Evolutionary conservation across 2,113 vertebrate species (phyloP), one percentile per base, ranked within the genome.

Genomic region (Dasyurus viverrinus): DNA sequence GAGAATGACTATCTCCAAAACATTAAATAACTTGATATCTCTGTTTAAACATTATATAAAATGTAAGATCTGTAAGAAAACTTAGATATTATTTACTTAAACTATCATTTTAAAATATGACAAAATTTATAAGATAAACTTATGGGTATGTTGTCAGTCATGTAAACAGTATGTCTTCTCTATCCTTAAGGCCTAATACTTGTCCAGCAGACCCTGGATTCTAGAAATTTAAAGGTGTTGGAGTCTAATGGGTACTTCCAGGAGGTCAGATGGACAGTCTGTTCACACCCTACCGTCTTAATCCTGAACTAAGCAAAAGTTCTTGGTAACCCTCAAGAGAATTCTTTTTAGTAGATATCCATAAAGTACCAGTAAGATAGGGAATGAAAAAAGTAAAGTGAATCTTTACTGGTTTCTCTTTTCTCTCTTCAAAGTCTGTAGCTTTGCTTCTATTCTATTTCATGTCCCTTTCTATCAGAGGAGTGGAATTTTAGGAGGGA

Each of bases 1-100:
- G 95, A 94, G 93, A 97, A 90, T 1, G 19, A 93, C 91, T 54
- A 42, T 11, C 76, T 89, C 8, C 57, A 36, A 89, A 53, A 93
- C 26, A 91, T 8, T 91, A 46, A 94, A 91, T 3, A 92, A 50
- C 68, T 84, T 42, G n/a, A n/a, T 30, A 30, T 60, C 11, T 60
- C 7, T 60, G 27, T 60, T 60, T 60, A 60, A 25, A 60, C 27
- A 30, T 14, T 60, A 60, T 27, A 60, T 60, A 30, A 27, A 68
- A 68, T 30, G 36, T 68, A 16, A 68, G 30, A 36, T 12, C 30
- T 36, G 30, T 12, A 16, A 68, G 30, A 68, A 5, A 68, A 30
- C 60, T 36, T 68, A 36, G 60, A 36, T 12, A 68, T 36, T 36
- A 16, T 68, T 30, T 68, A 36, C 12, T 68, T 68, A 68, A 68